Percentiles rank a stretch among this genome's conserved stretches.
Evolutionary conservation across 2,113 vertebrate species (phyloP).

Genomic region (Cebidichthys violaceus): DNA sequence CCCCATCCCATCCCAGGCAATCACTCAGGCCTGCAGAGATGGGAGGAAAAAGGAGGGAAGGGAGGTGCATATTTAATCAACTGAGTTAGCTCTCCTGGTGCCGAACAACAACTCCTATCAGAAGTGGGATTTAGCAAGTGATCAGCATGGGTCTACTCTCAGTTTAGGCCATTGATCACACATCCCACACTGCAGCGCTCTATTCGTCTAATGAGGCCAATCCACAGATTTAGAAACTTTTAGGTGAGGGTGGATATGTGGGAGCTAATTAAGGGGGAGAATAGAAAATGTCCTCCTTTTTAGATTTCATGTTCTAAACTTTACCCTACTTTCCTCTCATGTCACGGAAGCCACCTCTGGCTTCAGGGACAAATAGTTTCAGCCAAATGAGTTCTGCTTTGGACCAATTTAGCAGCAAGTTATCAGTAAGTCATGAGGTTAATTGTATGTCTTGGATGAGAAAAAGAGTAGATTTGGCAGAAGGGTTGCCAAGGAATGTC

Average conservation of each 20-base stretch:
- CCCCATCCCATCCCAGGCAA: constrained; percentile 58
- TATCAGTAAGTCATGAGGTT: constrained; percentile 58
- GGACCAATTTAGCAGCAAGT: constrained; percentile 67
- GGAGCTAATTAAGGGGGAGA: constrained; percentile 75
- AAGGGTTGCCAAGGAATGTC: constrained; percentile 19
- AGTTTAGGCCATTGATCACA: constrained; percentile 75
- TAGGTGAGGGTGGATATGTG: constrained; percentile 69
- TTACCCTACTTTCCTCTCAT: constrained; percentile 75
- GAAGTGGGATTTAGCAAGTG: constrained; percentile 73
- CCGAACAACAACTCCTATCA: constrained; percentile 73
- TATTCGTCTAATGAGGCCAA: constrained; percentile 77
- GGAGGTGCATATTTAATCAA: constrained; percentile 75
- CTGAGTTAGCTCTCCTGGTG: constrained; percentile 73
- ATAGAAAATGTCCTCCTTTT: constrained; percentile 64
- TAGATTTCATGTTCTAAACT: constrained; percentile 64
- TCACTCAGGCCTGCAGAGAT: constrained; percentile 72
- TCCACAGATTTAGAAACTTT: constrained; percentile 74
- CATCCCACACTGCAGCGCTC: constrained; percentile 47
- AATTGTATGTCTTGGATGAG: constrained; percentile 53
- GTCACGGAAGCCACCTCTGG: constrained; percentile 66
- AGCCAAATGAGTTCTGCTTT: constrained; percentile 69
- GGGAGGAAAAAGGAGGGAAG: constrained; percentile 55
- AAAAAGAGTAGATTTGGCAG: constrained; percentile 32
- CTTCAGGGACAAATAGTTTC: constrained; percentile 66
- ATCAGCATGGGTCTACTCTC: constrained; percentile 70